phyloP scores from a whole-genome alignment of 1,140 invertebrate genomes.

The Drosophila pseudoananassae region DNA sequence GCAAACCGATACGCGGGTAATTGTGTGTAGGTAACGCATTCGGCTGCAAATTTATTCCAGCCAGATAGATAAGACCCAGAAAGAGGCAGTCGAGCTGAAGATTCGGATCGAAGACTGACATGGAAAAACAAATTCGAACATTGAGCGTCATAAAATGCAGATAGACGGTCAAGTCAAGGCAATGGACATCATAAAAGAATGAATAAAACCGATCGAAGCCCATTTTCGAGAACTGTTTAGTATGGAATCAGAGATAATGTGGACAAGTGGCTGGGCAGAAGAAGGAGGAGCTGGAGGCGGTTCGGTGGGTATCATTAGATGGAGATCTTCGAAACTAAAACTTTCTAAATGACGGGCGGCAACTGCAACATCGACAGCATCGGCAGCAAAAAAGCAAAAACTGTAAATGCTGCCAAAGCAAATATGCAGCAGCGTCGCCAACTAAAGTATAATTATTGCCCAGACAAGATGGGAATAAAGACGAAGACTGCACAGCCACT shows the following conservation, averaged over 20 bases:
- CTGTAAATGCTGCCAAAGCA: conserved; percentile 74
- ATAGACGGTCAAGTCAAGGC: conserved; percentile 13
- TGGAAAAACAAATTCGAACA: conserved; percentile 50
- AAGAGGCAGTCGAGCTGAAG: conserved; percentile 11
- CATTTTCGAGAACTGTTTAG: conserved; percentile 36
- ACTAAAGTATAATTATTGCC: conserved; percentile 79
- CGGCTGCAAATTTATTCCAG: conserved; percentile 33
- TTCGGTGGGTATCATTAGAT: conserved; percentile 38
- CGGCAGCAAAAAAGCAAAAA: conserved; percentile 32
- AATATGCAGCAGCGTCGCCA: conserved; percentile 66
- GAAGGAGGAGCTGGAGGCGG: conserved; percentile 9
- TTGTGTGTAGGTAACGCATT: conserved; percentile 67
- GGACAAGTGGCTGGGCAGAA: conserved; percentile 6
- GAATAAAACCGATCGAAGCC: conserved; percentile 20
- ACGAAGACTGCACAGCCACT: conserved; percentile 6
- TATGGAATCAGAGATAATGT: conserved; percentile 26
- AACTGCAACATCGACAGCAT: conserved; percentile 18
- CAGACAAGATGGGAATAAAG: conserved; percentile 53
- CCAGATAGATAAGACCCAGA: conserved; percentile 24
- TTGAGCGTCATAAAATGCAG: conserved; percentile 36
- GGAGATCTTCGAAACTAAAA: conserved; percentile 47
- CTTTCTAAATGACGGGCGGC: conserved; percentile 69
- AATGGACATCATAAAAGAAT: conserved; percentile 29
- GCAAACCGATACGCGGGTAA: conserved; percentile 65
- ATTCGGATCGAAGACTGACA: conserved; percentile 48